Base-by-base conservation (phyloP, 2,888 invertebrate genomes). In the Caenorhabditis parvicauda region DNA sequence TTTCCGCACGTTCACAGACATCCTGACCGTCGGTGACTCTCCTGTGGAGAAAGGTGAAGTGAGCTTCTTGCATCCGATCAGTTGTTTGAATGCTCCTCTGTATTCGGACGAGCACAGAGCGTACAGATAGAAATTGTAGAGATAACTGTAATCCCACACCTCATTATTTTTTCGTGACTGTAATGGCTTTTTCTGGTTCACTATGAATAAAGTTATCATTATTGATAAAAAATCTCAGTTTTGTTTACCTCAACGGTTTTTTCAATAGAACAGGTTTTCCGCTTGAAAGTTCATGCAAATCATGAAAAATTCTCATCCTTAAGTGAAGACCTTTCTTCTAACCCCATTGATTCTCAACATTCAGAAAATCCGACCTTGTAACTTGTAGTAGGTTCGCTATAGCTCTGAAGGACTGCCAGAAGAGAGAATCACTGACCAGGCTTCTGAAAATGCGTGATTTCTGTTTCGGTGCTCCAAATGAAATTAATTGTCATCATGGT, bases 331-430 rank as follows among this genome's bases (percentile, higher is more conserved):
- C n/a, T n/a, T n/a, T n/a, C n/a, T n/a, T n/a, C n/a, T n/a, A n/a
- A n/a, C n/a, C n/a, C n/a, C n/a, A n/a, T n/a, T n/a, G n/a, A n/a
- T n/a, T n/a, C n/a, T n/a, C n/a, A n/a, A n/a, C n/a, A n/a, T n/a
- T n/a, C n/a, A n/a, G n/a, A n/a, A n/a, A n/a, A n/a, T n/a, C 61
- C 39, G 22, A 76, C 74, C 84, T 84, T 52, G 83, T 80, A 24
- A 84, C 76, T 67, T 84, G 84, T 32, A 84, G 70, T 37, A 82
- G 76, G 63, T 84, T 84, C n/a, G 84, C 83, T 29, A 82, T 72
- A 12, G 84, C 84, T 46, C 84, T 78, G 68, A 84, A 84, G n/a
- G 82, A 72, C 68, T 84, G 84, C 67, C 82, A 82, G 9, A 59
- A 64, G 0, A 55, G 7, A 9, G 68, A 60, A 12, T 60, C 53